Evolutionary conservation across 2,113 vertebrate species (phyloP), one percentile per base, ranked within the genome.

Genomic region (Orcinus orca): DNA sequence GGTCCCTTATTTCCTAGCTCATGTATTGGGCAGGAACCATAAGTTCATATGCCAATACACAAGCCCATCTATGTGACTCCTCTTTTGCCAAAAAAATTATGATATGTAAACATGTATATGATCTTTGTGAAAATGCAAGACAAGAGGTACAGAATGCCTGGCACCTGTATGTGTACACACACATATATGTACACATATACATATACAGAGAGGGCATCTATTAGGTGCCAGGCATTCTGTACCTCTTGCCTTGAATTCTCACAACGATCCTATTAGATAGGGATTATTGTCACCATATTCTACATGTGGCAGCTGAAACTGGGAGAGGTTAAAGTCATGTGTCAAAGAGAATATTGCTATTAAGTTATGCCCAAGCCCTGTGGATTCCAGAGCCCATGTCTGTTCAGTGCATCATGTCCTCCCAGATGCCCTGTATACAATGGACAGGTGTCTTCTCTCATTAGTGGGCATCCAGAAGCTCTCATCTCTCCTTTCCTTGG

Each of bases 221-320:
- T 79, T 15, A 58, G 38, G 41, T 26, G 44, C 68, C 44, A 53
- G 88, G n/a, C 17, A 5, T 41, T 90, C 79, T 82, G 21, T 4
- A 68, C 71, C 8, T 95, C 74, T 87, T 79, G 20, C 60, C 76
- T 87, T 84, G 33, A 63, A 76, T 92, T 90, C 62, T 74, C 33
- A 70, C 26, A 29, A 33, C 65, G 44, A 68, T 21, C 26, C 84
- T 63, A 0, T 53, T 33, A 74, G 68, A 44, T 10, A 58, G 74
- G 18, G 44, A 47, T 62, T 31, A 38, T 63, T 50, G 18, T 71
- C 20, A 62, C 67, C 8, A 20, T 81, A 76, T 92, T 91, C 86
- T 82, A 79, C 62, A 73, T 44, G 25, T 86, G 53, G 31, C 23
- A 38, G 3, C 76, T 88, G 67, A 96, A 58, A 26, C 55, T 31